These are phyloP conservation scores for Mayetiola destructor DNA, from an alignment of 2,888 invertebrate species.

Conservation along the genomic window DNA sequence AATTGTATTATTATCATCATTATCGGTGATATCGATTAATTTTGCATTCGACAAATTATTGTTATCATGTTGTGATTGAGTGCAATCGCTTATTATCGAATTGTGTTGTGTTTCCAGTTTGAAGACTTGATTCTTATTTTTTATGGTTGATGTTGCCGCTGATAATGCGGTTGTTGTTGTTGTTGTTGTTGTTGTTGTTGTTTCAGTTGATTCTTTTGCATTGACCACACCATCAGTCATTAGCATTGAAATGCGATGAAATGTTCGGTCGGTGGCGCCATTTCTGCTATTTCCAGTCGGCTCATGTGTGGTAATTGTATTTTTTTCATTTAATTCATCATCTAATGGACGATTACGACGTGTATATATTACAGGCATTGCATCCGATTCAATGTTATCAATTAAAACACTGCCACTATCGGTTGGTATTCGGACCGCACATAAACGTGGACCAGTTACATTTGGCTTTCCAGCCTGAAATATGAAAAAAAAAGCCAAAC, in stretches of 20 bases:
- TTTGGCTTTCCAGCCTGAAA: slow-evolving; percentile 35
- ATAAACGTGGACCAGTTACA: slow-evolving; percentile 51
- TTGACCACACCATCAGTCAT: slow-evolving; percentile 13
- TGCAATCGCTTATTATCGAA: too few relatives aligned
- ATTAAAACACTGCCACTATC: slow-evolving; percentile 67
- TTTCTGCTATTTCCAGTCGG: neutral
- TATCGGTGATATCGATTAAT: neutral
- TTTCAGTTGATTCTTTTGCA: neutral
- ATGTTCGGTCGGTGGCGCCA: neutral
- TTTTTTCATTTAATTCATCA: slow-evolving; percentile 33
- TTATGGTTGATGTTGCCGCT: too few relatives aligned
- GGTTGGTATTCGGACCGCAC: slow-evolving; percentile 59
- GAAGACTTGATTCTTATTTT: too few relatives aligned
- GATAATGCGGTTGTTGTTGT: neutral
- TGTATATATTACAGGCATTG: slow-evolving; percentile 59
- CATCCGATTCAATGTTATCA: slow-evolving; percentile 58
- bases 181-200: slow-evolving; percentile 15
- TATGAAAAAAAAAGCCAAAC: neutral
- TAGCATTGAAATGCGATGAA: slow-evolving; percentile 16
- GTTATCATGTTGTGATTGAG: too few relatives aligned
- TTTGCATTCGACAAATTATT: too few relatives aligned
- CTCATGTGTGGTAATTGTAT: slow-evolving; percentile 32
- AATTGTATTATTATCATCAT: neutral
- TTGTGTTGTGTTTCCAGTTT: too few relatives aligned
- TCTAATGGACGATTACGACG: slow-evolving; percentile 38